These are phyloP conservation scores for Apantesis nais DNA, from an alignment of 2,888 invertebrate species.

Conservation along the genomic window DNA sequence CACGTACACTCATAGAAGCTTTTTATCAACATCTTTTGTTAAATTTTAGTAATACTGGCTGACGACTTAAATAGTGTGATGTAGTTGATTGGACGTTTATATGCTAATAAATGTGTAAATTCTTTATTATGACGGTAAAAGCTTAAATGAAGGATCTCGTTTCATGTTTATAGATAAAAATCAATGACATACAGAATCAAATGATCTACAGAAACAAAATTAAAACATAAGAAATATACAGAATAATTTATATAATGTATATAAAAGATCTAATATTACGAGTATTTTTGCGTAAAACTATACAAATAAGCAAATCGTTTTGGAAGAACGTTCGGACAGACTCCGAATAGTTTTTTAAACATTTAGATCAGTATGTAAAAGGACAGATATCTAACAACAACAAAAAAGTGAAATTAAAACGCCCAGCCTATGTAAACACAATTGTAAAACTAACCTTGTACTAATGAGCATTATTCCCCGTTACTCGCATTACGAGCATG, in stretches of 20 bases:
- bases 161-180: not conserved
- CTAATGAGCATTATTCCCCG: conserved; percentile 57
- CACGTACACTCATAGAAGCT: no score
- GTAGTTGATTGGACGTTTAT: no score
- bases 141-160: not conserved
- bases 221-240: not conserved
- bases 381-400: conserved; percentile 7
- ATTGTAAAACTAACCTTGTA: conserved; percentile 50
- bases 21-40: no score
- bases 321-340: no score
- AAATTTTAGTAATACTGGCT: no score
- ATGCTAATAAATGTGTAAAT: no score
- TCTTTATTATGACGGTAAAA: not conserved
- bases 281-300: not conserved
- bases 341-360: no score
- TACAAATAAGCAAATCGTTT: not conserved
- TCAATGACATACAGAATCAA: no score
- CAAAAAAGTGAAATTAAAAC: conserved; percentile 19
- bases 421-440: conserved; percentile 24
- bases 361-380: not conserved
- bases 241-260: not conserved
- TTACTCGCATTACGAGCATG: conserved; percentile 59
- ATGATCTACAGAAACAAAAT: not conserved
- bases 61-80: no score
- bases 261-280: no score